Conservation (phyloP, 1,140 invertebrate species). For the Araneus ventricosus region DNA sequence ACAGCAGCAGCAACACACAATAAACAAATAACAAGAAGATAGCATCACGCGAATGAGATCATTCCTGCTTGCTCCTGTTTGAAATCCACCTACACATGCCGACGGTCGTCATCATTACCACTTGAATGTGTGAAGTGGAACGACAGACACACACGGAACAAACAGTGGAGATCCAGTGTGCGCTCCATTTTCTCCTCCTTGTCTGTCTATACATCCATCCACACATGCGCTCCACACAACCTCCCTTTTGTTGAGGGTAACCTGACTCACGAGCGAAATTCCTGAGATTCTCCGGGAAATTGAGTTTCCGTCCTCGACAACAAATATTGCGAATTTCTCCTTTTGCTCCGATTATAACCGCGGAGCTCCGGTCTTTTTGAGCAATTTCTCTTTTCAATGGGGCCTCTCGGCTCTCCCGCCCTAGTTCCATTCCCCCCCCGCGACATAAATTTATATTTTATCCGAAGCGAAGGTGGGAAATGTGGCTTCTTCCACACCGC, state of each 20-base stretch:
- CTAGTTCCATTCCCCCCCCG: not conserved
- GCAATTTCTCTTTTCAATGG: slow-evolving; percentile 74
- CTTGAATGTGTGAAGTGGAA: slow-evolving; percentile 64
- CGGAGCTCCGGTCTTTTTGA: slow-evolving; percentile 62
- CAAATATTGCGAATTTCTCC: slow-evolving; percentile 73
- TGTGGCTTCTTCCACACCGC: slow-evolving; percentile 64
- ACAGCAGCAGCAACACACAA: slow-evolving; percentile 9
- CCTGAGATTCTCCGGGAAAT: slow-evolving; percentile 73
- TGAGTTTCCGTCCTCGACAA: slow-evolving; percentile 73
- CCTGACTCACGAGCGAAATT: slow-evolving; percentile 69
- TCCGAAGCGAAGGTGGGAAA: slow-evolving; percentile 62
- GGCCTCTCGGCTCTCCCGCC: not conserved
- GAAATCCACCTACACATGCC: not conserved
- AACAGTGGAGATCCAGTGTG: not conserved
- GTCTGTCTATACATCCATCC: slow-evolving; percentile 39
- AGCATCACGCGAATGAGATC: slow-evolving; percentile 52
- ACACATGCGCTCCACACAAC: slow-evolving; percentile 4
- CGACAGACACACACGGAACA: slow-evolving; percentile 30
- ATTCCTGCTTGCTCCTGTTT: slow-evolving; percentile 13
- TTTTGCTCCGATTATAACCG: slow-evolving; percentile 69
- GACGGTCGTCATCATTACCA: slow-evolving; percentile 40
- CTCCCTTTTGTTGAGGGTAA: slow-evolving; percentile 64
- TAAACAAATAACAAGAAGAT: slow-evolving; percentile 39
- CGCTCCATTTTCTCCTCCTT: slow-evolving; percentile 1
- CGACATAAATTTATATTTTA: slow-evolving; percentile 75